A percentile compares a stretch with the other conserved stretches of the same genome.
These are phyloP conservation scores for Siniperca chuatsi DNA, from an alignment of 2,113 vertebrate species.

Conservation along the genomic window DNA sequence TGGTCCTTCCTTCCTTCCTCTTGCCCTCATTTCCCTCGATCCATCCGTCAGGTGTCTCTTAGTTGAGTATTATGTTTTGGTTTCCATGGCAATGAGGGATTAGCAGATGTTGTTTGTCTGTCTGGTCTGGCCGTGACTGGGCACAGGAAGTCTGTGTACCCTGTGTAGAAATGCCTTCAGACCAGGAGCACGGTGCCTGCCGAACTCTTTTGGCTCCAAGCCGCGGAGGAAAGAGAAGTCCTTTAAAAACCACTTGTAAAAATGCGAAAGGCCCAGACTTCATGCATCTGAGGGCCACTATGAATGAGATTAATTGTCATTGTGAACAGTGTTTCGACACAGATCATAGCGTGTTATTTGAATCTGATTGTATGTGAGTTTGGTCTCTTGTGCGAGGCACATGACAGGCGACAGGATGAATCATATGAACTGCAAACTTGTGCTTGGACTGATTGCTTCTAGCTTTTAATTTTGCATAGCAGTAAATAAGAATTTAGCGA, in stretches of 20 bases:
- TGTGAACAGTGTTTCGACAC: conserved; percentile 51
- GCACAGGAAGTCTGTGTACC: conserved; percentile 29
- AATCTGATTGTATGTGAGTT: conserved; percentile 47
- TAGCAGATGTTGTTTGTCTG: conserved; percentile 68
- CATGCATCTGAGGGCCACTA: background rate
- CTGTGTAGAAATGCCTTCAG: conserved; percentile 38
- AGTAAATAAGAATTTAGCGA: background rate
- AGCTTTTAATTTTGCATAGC: conserved; percentile 42
- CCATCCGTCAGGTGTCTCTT: conserved; percentile 65
- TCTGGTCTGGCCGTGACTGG: conserved; percentile 53
- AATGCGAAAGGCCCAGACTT: background rate
- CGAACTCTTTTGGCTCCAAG: background rate
- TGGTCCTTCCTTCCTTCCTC: conserved; percentile 13
- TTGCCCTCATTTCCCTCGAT: conserved; percentile 17
- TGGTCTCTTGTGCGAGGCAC: conserved; percentile 56
- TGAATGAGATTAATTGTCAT: conserved; percentile 59
- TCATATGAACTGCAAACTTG: conserved; percentile 23
- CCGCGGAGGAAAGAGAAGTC: background rate
- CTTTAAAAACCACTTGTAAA: background rate
- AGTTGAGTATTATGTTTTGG: conserved; percentile 59
- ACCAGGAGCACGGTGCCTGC: background rate
- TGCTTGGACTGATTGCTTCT: conserved; percentile 15
- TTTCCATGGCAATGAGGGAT: conserved; percentile 69
- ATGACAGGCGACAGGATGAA: conserved; percentile 49
- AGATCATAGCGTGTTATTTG: conserved; percentile 47